A percentile compares a stretch with the other conserved stretches of the same genome.
Evolutionary conservation across 2,888 invertebrate species (phyloP).

Genomic region (Frankliniella intonsa): DNA sequence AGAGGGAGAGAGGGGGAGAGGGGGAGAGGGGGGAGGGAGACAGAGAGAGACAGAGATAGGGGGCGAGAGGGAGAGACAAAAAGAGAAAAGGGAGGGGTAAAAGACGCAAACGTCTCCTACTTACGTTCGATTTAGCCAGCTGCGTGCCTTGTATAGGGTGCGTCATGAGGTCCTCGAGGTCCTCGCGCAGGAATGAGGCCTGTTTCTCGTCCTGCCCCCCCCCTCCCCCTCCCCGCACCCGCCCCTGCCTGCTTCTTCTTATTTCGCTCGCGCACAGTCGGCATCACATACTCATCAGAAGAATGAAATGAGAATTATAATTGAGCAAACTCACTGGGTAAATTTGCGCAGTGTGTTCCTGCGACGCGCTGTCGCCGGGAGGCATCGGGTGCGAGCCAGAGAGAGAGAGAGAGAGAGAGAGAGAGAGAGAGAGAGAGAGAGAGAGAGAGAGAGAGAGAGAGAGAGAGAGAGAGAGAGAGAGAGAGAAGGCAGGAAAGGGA

Average conservation of each 20-base stretch:
- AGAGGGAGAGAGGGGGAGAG: no score
- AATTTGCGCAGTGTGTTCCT: neutral
- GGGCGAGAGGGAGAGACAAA: no score
- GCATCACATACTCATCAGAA: neutral
- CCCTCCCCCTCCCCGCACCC: neutral
- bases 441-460: constrained; percentile 15
- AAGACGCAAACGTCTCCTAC: no score
- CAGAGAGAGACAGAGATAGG: no score
- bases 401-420: neutral
- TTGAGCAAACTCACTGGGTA: neutral
- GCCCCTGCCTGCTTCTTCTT: no score
- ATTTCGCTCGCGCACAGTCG: neutral
- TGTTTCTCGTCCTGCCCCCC: neutral
- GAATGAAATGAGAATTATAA: neutral
- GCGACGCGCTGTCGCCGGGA: neutral
- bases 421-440: constrained; percentile 9
- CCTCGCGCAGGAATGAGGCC: no score
- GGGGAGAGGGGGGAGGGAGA: no score
- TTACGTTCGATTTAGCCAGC: no score
- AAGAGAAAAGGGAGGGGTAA: no score
- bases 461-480: neutral
- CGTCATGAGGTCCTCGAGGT: no score
- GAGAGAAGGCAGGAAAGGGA: neutral
- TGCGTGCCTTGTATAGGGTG: no score
- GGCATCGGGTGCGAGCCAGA: neutral